Evolutionary conservation across 2,797 vertebrate species (phyloP), one percentile per base, ranked within the genome.

Genomic region (Anguilla megastoma): DNA sequence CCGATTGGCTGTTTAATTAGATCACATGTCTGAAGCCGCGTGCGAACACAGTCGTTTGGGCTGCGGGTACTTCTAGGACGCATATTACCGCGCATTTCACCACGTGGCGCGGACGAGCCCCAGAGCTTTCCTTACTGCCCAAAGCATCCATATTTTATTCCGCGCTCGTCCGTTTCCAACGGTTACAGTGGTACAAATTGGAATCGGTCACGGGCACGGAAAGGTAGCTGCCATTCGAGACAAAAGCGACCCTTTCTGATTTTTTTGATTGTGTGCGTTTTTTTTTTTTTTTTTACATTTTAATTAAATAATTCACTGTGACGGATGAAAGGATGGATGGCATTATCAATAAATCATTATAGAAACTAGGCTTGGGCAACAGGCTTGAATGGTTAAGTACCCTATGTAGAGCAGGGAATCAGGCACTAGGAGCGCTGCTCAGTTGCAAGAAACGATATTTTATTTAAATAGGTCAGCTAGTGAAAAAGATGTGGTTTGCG

Each of bases 1-100:
- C 90, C 89, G 90, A 89, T 91, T 90, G 89, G 90, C 90, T 86
- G 89, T 87, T 41, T 86, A 86, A 88, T 87, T 66, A 33, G 83
- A 89, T 41, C 36, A 41, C 84, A 74, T 86, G 60, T 85, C 71
- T 63, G 87, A 88, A 87, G 76, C n/a, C 1, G 27, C 63, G 52
- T 33, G 71, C 41, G 50, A 86, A 30, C 88, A 90, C 88, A 21
- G 84, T 30, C 27, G 52, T 86, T 87, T 54, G 33, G 69, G 89
- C 90, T 90, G 76, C 63, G 54, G 87, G 66, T 90, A 18, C 90
- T 89, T 90, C 52, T 84, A 87, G 71, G 87, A 89, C 85, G 1
- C 0, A 18, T 82, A 84, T 50, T 84, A n/a, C 16, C 24, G 7
- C 45, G 48, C 50, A 50, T 84, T 52, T 84, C 45, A 10, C n/a